Base-by-base conservation (phyloP, 2,888 invertebrate genomes). In the Tenthredo livida region DNA sequence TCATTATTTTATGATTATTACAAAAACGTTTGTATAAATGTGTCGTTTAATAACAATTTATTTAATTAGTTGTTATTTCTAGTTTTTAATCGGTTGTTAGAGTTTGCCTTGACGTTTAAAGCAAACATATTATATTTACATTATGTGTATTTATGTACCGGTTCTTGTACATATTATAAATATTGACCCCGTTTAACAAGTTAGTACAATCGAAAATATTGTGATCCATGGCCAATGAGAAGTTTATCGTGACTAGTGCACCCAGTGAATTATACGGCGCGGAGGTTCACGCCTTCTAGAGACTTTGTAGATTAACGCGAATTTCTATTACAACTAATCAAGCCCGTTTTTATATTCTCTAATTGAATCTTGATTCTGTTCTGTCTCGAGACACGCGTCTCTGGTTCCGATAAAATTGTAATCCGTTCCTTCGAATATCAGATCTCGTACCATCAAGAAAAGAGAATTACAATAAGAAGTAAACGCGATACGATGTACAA, bases 161-260 rank as follows among this genome's bases (percentile, higher is more conserved):
- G 87, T 89, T 87, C 88, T 87, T 91, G 90, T 91, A 90, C 88
- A 91, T 91, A 90, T 85, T 90, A 89, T 89, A 88, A 88, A 90
- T 89, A 90, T 87, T 87, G 87, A 86, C 86, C 86, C 87, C 82
- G 72, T 87, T 70, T 72, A 87, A 86, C 77, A 85, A 77, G 84
- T 85, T 86, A 85, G 40, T 86, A 87, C 65, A 86, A 88, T 89
- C 86, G 85, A 12, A 86, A 83, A 88, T 85, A 87, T 87, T 88
- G 89, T 89, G 88, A 89, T 89, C 82, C 87, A 87, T 77, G 85
- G 85, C 80, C 85, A 80, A 86, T 65, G 85, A 83, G 85, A 77
- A 82, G 47, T 47, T 84, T 67, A 47, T 80, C 37, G 61, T 50
- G 54, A 77, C 37, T 37, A 21, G 50, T 25, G 33, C 33, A 77